These are phyloP conservation scores for Volucella inanis DNA, from an alignment of 2,888 invertebrate genomes.

Conservation along the genomic window DNA sequence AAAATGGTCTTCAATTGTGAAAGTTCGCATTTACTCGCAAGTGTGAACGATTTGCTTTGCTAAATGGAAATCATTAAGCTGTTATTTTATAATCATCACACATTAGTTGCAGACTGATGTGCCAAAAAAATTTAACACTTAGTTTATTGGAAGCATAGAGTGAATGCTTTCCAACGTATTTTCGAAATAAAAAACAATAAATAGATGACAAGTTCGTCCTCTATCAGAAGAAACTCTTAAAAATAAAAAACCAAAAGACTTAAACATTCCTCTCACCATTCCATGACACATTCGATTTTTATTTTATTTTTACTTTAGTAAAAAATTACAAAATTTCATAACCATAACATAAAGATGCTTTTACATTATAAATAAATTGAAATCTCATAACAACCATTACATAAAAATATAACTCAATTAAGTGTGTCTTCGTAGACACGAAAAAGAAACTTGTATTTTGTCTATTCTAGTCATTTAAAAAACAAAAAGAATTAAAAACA, in stretches of 20 bases:
- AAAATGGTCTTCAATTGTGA: no score
- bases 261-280: constrained; percentile 34
- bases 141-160: no score
- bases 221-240: not conserved
- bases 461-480: constrained; percentile 71
- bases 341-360: constrained; percentile 68
- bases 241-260: constrained; percentile 21
- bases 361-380: constrained; percentile 22
- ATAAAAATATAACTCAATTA: constrained; percentile 51
- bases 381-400: constrained; percentile 26
- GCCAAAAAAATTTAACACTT: no score
- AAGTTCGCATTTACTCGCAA: no score
- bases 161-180: no score
- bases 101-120: no score
- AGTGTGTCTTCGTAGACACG: not conserved
- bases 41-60: no score
- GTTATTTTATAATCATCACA: no score
- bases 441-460: constrained; percentile 69
- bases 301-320: not conserved
- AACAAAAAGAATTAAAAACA: constrained; percentile 40
- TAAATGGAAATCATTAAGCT: no score
- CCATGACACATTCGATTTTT: constrained; percentile 65
- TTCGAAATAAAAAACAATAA: no score
- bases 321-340: constrained; percentile 5
- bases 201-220: no score